phyloP scores from a whole-genome alignment of 2,113 vertebrate genomes.

The Ancistrus triradiatus region DNA sequence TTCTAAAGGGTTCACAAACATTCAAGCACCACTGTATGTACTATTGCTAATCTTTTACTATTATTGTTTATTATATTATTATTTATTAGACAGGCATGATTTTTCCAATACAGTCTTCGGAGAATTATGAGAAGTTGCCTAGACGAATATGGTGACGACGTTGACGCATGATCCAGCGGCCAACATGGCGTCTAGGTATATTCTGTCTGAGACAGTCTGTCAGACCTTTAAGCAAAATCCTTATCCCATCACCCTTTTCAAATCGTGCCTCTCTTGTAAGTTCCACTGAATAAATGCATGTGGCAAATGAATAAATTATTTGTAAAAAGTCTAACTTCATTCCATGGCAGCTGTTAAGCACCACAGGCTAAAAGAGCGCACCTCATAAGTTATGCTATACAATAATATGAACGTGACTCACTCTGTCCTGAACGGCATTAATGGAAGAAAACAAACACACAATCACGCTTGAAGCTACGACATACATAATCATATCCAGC shows the following conservation, averaged over 20 bases:
- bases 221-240: background rate
- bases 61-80: too few species aligned
- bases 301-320: background rate
- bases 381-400: background rate
- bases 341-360: background rate
- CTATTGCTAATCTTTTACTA: too few species aligned
- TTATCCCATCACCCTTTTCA: background rate
- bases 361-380: background rate
- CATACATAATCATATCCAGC: constrained; percentile 26
- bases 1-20: too few species aligned
- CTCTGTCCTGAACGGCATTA: background rate
- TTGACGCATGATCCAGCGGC: too few species aligned
- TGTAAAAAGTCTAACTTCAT: background rate
- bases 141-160: too few species aligned
- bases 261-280: background rate
- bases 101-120: too few species aligned
- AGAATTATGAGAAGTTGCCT: too few species aligned
- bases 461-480: constrained; percentile 1
- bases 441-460: background rate
- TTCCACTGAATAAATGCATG: background rate
- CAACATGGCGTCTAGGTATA: too few species aligned
- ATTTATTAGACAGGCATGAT: too few species aligned
- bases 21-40: too few species aligned
- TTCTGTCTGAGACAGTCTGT: too few species aligned
- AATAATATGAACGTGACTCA: background rate